Evolutionary conservation across 2,797 vertebrate species (phyloP), one percentile per base, ranked within the genome.

Genomic region (Paratrypauchen microcephalus): DNA sequence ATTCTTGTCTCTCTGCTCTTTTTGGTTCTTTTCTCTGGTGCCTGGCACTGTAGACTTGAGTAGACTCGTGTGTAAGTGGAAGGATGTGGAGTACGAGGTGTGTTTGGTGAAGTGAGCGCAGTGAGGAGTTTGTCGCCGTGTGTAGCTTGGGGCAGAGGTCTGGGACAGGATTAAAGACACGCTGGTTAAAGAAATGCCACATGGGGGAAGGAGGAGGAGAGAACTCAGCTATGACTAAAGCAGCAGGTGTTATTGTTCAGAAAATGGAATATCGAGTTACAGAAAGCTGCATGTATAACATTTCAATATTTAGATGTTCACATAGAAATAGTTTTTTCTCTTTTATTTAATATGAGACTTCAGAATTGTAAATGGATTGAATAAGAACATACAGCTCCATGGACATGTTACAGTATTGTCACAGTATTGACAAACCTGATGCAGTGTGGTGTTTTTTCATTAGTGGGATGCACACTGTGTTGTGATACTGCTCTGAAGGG

Each of bases 21-120:
- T 24, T 56, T 56, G 54, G 16, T 74, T 85, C 73, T 86, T 77
- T 87, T 85, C 84, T 89, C 68, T 78, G 82, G 70, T 85, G 79
- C 63, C 63, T 65, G 86, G 78, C 80, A 83, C 79, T 81, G 66
- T 62, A 70, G 75, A 74, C 72, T 82, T 75, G 80, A 39, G 62
- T 47, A 26, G 63, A 65, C 63, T 50, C 18, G 74, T 80, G 76
- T 81, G 71, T 39, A 79, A 70, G 78, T 77, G 78, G 36, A 45
- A 41, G 71, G 75, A 67, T 45, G 13, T 55, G 54, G 69, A n/a
- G 30, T n/a, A 36, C 60, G 62, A 62, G 76, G 63, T 59, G 15
- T 68, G 70, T 72, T 63, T 60, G 28, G 28, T 50, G 30, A 47
- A 66, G 21, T 57, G 30, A 30, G 24, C 15, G 52, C 18, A 45